Conservation (phyloP, 2,113 vertebrate species). For the Grammatotria lemairii region DNA sequence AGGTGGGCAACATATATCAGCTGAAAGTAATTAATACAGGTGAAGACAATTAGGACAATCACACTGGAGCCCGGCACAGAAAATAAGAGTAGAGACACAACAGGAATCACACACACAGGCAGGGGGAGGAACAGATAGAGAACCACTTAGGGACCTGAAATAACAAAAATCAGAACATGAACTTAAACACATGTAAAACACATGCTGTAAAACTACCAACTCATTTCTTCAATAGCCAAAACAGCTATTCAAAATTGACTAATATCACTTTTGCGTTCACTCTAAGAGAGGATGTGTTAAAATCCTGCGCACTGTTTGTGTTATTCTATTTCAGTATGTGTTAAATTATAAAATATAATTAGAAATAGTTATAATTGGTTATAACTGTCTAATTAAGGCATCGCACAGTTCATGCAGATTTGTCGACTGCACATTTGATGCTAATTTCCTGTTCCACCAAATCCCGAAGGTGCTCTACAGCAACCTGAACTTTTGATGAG, state of each 20-base stretch:
- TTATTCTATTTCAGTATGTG: background rate
- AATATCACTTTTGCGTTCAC: background rate
- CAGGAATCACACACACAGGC: background rate
- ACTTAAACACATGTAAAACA: background rate
- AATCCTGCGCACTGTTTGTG: background rate
- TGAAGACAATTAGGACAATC: background rate
- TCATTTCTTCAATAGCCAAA: background rate
- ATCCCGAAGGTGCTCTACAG: background rate
- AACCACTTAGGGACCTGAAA: background rate
- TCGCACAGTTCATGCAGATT: background rate
- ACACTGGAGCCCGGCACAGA: background rate
- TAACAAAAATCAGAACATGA: background rate
- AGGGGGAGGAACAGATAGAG: background rate
- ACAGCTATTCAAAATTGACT: background rate
- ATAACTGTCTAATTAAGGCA: background rate
- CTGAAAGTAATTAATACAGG: background rate
- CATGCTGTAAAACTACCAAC: background rate
- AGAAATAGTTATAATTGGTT: background rate
- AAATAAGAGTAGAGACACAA: background rate
- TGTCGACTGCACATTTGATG: background rate
- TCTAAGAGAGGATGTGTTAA: background rate
- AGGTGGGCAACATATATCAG: background rate
- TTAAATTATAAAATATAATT: background rate
- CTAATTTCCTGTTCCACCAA: background rate
- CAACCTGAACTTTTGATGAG: background rate